These are phyloP conservation scores for Trididemnum clinides DNA, from an alignment of 23 tunicate genomes.

Conservation along the genomic window DNA sequence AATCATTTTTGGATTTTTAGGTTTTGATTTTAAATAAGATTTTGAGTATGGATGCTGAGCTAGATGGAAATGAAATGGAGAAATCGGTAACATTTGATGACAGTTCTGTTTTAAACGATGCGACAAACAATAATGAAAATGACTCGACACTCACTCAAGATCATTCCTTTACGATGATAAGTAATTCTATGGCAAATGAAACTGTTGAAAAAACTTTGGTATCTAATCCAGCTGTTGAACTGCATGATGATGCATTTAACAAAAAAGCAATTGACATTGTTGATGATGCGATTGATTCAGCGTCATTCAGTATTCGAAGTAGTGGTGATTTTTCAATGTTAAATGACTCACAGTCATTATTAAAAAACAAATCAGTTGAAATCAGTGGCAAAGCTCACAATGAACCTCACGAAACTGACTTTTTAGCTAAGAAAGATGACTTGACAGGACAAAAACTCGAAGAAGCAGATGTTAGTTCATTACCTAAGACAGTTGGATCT, in stretches of 20 bases:
- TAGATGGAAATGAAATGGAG: too few relatives aligned
- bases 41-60: too few relatives aligned
- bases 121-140: background rate
- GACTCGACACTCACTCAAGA: background rate
- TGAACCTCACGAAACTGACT: too few relatives aligned
- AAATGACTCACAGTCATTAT: background rate
- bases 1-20: too few relatives aligned
- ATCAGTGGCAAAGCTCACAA: too few relatives aligned
- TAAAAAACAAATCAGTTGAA: too few relatives aligned
- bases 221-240: background rate
- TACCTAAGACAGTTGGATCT: too few relatives aligned
- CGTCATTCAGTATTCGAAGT: constrained; percentile 14
- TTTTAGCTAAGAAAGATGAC: too few relatives aligned
- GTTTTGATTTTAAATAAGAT: too few relatives aligned
- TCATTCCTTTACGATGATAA: background rate
- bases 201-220: background rate
- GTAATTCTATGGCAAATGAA: background rate
- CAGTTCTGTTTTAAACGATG: background rate
- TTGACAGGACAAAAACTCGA: too few relatives aligned
- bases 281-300: constrained; percentile 22
- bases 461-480: too few relatives aligned
- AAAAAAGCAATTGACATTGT: constrained; percentile 27
- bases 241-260: background rate
- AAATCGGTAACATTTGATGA: too few relatives aligned
- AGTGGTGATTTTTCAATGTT: constrained; percentile 33